A percentile compares a stretch with the other conserved stretches of the same genome.
phyloP scores from a whole-genome alignment of 2,888 invertebrate species.

The Siphonodentalium dalli region DNA sequence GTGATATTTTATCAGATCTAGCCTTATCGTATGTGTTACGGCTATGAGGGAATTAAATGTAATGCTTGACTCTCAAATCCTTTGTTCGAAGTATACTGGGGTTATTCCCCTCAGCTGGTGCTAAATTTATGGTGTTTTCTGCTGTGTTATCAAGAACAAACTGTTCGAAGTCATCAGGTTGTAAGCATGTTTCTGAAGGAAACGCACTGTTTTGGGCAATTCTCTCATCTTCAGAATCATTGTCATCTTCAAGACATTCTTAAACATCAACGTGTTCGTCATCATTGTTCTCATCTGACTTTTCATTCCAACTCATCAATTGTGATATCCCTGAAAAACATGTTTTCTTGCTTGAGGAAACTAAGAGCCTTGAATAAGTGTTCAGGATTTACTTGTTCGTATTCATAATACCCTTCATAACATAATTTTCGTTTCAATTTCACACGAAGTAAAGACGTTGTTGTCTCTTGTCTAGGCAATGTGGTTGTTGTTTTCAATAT shows the following conservation, averaged over 20 bases:
- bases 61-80: slow-evolving; percentile 18
- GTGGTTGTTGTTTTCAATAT: no score
- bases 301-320: slow-evolving; percentile 1
- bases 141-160: slow-evolving; percentile 12
- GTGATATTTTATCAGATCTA: slow-evolving; percentile 2
- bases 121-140: slow-evolving; percentile 17
- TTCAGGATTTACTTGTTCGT: background rate
- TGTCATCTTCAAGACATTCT: background rate
- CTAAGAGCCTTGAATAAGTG: slow-evolving; percentile 3
- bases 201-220: background rate
- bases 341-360: slow-evolving; percentile 7
- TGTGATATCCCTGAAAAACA: slow-evolving; percentile 7
- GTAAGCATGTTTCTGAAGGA: slow-evolving; percentile 17
- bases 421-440: slow-evolving; percentile 11
- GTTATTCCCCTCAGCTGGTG: slow-evolving; percentile 22
- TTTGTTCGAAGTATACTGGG: slow-evolving; percentile 13
- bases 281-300: no score
- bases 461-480: no score
- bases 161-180: slow-evolving; percentile 21
- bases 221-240: background rate
- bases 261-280: background rate
- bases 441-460: no score
- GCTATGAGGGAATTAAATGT: slow-evolving; percentile 18
- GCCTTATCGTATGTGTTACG: background rate
- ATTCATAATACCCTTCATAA: slow-evolving; percentile 10